Conservation (phyloP, 2,797 vertebrate genomes). For the Columba guinea region DNA sequence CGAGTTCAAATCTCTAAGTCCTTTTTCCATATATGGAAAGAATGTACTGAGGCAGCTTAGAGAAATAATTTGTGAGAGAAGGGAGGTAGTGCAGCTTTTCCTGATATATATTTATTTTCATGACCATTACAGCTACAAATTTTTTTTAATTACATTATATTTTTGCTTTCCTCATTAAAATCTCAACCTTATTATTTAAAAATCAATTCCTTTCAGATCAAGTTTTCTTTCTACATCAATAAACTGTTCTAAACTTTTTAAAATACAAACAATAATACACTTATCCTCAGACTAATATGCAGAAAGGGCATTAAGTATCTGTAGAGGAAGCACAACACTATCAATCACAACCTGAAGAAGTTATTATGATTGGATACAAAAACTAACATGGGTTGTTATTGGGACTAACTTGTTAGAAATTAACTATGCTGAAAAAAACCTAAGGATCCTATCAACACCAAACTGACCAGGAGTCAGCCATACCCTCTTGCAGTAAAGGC, state of each 20-base stretch:
- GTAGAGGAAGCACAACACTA: background rate
- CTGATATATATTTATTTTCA: background rate
- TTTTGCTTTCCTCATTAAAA: background rate
- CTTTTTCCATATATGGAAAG: background rate
- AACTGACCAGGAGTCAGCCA: background rate
- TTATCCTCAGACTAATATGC: background rate
- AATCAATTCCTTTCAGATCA: background rate
- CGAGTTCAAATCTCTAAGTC: background rate
- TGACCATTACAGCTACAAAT: background rate
- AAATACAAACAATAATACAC: background rate
- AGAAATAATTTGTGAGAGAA: background rate
- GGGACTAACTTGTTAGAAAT: background rate
- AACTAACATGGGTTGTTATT: background rate
- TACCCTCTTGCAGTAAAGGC: background rate
- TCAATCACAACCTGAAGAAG: background rate
- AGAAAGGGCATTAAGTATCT: background rate
- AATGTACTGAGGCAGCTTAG: background rate
- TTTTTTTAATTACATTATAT: background rate
- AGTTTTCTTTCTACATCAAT: background rate
- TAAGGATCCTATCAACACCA: background rate
- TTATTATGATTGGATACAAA: background rate
- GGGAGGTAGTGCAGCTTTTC: background rate
- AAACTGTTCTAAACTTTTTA: background rate
- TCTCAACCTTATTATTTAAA: background rate
- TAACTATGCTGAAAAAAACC: background rate